Evolutionary conservation across 2,888 invertebrate genomes (phyloP).

Genomic region (Scaptomyza parva): DNA sequence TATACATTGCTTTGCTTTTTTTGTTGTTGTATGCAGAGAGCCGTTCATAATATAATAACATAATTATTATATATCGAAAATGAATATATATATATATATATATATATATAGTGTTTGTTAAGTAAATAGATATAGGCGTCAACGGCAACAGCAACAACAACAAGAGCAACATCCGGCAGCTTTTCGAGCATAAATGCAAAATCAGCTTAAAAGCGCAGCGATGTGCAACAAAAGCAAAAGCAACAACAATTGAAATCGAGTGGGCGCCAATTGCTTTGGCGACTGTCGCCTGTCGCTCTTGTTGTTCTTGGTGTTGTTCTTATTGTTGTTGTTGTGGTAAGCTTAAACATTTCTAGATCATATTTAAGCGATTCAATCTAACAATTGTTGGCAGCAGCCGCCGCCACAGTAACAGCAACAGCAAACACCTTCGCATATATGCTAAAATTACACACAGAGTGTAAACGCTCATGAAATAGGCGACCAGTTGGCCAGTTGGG

Average conservation of each 20-base stretch:
- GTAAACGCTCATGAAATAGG: constrained; percentile 30
- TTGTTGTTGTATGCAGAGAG: background rate
- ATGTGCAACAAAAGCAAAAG: constrained; percentile 57
- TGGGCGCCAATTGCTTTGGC: constrained; percentile 66
- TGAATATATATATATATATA: background rate
- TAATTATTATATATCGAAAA: background rate
- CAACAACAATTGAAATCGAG: constrained; percentile 50
- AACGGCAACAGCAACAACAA: constrained; percentile 53
- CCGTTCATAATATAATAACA: constrained; percentile 2
- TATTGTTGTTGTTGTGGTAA: constrained; percentile 34
- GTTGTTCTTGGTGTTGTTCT: constrained; percentile 22
- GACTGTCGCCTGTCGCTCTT: constrained; percentile 51
- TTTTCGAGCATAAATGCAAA: constrained; percentile 64
- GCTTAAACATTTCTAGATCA: constrained; percentile 78
- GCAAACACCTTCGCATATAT: constrained; percentile 81
- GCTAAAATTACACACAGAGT: constrained; percentile 82
- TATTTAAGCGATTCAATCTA: constrained; percentile 74
- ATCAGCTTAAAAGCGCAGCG: constrained; percentile 56
- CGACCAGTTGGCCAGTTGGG: constrained; percentile 41
- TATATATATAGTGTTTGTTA: constrained; percentile 15
- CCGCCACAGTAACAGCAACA: constrained; percentile 28
- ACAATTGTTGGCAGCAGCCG: constrained; percentile 62
- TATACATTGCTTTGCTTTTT: constrained; percentile 5
- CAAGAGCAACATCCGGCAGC: constrained; percentile 70
- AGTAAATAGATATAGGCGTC: constrained; percentile 23